A percentile compares a stretch with the other conserved stretches of the same genome.
Evolutionary conservation across 2,797 vertebrate species (phyloP).

Genomic region (Cetoscarus ocellatus): DNA sequence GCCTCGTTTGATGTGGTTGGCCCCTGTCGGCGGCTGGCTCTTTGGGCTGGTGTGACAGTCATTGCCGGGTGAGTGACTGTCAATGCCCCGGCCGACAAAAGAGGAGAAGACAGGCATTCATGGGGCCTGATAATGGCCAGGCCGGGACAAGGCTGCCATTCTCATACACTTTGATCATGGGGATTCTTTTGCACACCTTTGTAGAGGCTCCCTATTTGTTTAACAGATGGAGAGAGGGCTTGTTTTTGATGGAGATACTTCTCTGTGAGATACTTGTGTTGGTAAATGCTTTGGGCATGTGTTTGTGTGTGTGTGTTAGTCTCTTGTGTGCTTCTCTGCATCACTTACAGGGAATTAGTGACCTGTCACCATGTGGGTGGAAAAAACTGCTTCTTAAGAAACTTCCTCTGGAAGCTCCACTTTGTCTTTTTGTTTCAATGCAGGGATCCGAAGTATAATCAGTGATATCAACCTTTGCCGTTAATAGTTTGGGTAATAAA

Average conservation of each 20-base stretch:
- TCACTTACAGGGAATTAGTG: conserved; percentile 60
- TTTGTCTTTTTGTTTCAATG: neutral
- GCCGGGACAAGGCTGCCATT: conserved; percentile 83
- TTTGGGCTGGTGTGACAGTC: conserved; percentile 88
- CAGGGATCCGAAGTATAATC: too few species aligned
- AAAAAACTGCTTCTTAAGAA: conserved; percentile 34
- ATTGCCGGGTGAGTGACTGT: conserved; percentile 88
- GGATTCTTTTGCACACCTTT: conserved; percentile 84
- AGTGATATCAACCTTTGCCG: too few species aligned
- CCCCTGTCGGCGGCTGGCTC: conserved; percentile 83
- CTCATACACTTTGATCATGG: conserved; percentile 84
- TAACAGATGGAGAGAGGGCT: conserved; percentile 77
- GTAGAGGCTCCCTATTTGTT: conserved; percentile 83
- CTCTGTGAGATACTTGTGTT: conserved; percentile 63
- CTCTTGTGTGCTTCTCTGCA: conserved; percentile 11
- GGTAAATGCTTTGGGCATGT: conserved; percentile 68
- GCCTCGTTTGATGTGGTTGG: conserved; percentile 86
- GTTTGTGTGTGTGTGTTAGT: conserved; percentile 41
- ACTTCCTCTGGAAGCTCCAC: conserved; percentile 21
- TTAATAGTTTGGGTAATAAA: too few species aligned
- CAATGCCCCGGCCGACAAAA: conserved; percentile 85
- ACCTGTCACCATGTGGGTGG: conserved; percentile 47
- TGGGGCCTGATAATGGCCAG: conserved; percentile 83
- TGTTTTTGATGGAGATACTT: conserved; percentile 78
- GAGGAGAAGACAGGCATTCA: conserved; percentile 87